phyloP scores from a whole-genome alignment of 2,797 vertebrate species.

The Ambastaia sidthimunki region DNA sequence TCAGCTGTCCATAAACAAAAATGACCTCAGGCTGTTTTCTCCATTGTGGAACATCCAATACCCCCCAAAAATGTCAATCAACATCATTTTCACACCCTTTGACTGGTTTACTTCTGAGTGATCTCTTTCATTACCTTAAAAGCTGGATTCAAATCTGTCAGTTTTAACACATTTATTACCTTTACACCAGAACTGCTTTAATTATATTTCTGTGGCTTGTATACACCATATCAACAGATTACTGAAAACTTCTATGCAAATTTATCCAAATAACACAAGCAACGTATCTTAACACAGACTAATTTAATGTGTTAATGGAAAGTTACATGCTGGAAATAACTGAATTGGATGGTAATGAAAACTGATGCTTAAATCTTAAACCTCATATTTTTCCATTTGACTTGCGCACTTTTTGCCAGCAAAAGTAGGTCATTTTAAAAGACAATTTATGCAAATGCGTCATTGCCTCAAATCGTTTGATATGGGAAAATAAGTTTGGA shows the following conservation, averaged over 20 bases:
- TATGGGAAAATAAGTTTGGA: constrained; percentile 1
- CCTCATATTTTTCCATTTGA: constrained; percentile 22
- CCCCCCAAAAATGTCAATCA: not conserved
- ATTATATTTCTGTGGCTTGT: not conserved
- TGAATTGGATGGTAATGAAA: not conserved
- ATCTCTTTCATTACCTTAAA: not conserved
- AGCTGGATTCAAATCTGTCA: not conserved
- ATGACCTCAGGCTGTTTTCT: not conserved
- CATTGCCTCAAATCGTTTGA: constrained; percentile 6
- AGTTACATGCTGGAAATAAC: not conserved
- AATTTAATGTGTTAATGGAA: not conserved
- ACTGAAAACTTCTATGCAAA: no score
- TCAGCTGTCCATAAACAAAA: not conserved
- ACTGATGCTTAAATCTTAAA: constrained; percentile 36
- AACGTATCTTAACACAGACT: no score
- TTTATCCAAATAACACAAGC: no score
- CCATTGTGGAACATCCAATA: not conserved
- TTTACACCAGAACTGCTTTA: not conserved
- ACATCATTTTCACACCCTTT: not conserved
- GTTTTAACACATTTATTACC: not conserved
- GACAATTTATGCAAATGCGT: constrained; percentile 31
- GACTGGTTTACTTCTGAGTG: not conserved
- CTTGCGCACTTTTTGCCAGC: constrained; percentile 1
- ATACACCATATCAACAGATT: not conserved
- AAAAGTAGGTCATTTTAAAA: constrained; percentile 50